These are phyloP conservation scores for Rutilus rutilus DNA, from an alignment of 2,113 vertebrate species.

Conservation along the genomic window DNA sequence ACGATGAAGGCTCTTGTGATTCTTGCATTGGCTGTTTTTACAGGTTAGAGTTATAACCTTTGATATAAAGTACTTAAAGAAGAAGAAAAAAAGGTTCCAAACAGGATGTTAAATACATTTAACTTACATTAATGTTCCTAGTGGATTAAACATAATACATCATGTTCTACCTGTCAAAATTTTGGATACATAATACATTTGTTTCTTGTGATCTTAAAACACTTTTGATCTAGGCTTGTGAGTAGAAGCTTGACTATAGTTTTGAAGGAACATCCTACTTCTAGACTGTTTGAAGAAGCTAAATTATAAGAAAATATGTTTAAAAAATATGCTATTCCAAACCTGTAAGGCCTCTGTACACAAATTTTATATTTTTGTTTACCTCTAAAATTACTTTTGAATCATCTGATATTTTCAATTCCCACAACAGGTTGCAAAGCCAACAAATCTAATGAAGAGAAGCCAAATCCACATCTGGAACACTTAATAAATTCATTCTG, in stretches of 20 bases:
- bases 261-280: not conserved
- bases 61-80: not conserved
- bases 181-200: not conserved
- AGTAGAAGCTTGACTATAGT: not conserved
- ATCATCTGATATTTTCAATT: not conserved
- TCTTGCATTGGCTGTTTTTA: conserved; percentile 60
- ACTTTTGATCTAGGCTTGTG: not conserved
- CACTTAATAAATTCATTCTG: conserved; percentile 44
- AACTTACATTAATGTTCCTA: not conserved
- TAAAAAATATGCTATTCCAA: not conserved
- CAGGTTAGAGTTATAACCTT: conserved; percentile 58
- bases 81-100: not conserved
- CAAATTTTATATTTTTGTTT: too few relatives aligned
- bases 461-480: conserved; percentile 54
- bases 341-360: not conserved
- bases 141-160: not conserved
- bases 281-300: not conserved
- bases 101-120: not conserved
- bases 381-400: not conserved
- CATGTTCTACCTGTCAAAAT: not conserved
- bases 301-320: not conserved
- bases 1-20: conserved; percentile 71
- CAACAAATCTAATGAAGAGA: conserved; percentile 63
- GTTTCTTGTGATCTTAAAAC: not conserved
- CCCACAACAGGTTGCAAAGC: conserved; percentile 54